These are phyloP conservation scores for Coremacera marginata DNA, from an alignment of 2,888 invertebrate species.

Conservation along the genomic window DNA sequence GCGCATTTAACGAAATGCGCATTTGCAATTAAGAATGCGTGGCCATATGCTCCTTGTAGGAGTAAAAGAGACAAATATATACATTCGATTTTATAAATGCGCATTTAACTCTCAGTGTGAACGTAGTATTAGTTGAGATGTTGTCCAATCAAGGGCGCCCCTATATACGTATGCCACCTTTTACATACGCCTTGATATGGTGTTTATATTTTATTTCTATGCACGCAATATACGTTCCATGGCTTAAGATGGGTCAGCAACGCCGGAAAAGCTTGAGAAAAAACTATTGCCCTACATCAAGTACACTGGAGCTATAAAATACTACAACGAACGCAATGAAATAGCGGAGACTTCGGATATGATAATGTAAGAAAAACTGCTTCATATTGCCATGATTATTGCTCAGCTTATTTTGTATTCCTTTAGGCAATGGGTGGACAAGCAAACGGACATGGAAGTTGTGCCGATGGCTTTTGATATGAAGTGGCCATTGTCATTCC, in stretches of 20 bases:
- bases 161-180: no score
- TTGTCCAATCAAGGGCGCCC: no score
- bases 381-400: background rate
- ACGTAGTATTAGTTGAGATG: no score
- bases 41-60: no score
- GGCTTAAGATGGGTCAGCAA: conserved; percentile 50
- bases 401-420: background rate
- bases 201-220: no score
- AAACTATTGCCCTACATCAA: conserved; percentile 59
- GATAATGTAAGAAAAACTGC: conserved; percentile 65
- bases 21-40: no score
- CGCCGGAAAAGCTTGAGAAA: conserved; percentile 52
- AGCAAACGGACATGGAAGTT: conserved; percentile 57
- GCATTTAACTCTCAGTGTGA: no score
- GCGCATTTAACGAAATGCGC: no score
- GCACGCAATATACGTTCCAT: no score
- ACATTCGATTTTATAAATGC: no score
- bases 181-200: no score
- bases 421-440: conserved; percentile 64
- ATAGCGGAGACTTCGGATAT: conserved; percentile 70
- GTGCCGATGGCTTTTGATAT: conserved; percentile 76
- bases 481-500: conserved; percentile 77
- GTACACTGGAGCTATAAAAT: conserved; percentile 63
- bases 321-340: conserved; percentile 67
- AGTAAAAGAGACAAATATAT: no score